Conservation (phyloP, 2,888 invertebrate genomes). For the Diplazon laetatorius region DNA sequence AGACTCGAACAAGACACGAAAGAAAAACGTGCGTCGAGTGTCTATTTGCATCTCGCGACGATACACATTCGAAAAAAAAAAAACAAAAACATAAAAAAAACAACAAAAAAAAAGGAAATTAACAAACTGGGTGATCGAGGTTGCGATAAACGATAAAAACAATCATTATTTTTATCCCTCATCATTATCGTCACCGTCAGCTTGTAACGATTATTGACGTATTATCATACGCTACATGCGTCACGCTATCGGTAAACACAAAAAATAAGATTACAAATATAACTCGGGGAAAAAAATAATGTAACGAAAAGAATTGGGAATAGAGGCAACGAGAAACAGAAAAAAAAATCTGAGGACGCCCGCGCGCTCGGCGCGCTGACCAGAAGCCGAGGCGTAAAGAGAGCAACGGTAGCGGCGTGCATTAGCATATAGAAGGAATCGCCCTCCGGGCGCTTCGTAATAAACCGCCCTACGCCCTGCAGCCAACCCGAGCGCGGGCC, state of each 20-base stretch:
- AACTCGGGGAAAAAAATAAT: conserved; percentile 32
- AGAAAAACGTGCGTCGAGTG: too few species aligned
- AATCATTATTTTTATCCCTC: conserved; percentile 2
- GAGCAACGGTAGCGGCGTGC: conserved; percentile 77
- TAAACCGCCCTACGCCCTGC: conserved; percentile 63
- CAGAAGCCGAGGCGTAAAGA: conserved; percentile 69
- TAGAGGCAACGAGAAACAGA: too few species aligned
- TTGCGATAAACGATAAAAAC: too few species aligned
- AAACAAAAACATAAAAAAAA: too few species aligned
- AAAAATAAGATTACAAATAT: conserved; percentile 15
- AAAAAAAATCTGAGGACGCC: conserved; percentile 46
- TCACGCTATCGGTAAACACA: conserved; percentile 32
- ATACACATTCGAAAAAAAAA: too few species aligned
- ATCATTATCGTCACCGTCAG: conserved; percentile 13
- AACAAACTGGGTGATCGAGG: conserved; percentile 77
- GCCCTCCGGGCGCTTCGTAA: conserved; percentile 72
- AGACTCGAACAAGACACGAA: conserved; percentile 68
- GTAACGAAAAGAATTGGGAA: conserved; percentile 30
- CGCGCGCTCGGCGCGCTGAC: conserved; percentile 57
- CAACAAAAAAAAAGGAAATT: conserved; percentile 79
- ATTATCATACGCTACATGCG: conserved; percentile 44
- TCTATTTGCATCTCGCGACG: too few species aligned
- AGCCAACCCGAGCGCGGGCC: conserved; percentile 71
- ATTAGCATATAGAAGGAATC: conserved; percentile 82
- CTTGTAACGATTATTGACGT: conserved; percentile 55